Evolutionary conservation across 2,888 invertebrate genomes (phyloP).

Genomic region (Seira sanloemensis): DNA sequence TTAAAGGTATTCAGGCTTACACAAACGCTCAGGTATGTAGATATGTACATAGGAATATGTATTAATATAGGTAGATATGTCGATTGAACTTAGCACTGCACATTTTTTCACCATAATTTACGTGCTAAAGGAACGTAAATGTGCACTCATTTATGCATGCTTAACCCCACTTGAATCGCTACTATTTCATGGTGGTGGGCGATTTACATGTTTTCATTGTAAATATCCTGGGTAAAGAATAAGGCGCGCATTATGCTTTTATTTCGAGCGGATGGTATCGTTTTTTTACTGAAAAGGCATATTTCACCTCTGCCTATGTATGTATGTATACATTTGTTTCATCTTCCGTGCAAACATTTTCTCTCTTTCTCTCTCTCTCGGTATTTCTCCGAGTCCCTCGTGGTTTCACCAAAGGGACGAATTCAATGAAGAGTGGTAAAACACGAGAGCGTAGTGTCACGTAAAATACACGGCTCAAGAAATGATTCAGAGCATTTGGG

Average conservation of each 20-base stretch:
- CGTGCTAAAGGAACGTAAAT: conserved; percentile 15
- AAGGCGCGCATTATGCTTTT: neutral
- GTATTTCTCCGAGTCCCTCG: no score
- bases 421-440: neutral
- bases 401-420: neutral
- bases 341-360: neutral
- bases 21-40: no score
- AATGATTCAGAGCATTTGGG: neutral
- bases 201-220: neutral
- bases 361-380: neutral
- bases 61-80: no score
- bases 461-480: neutral
- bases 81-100: conserved; percentile 8
- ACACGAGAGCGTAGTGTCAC: neutral
- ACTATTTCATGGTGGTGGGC: neutral
- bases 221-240: neutral
- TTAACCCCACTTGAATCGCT: conserved; percentile 2
- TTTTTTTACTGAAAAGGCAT: neutral
- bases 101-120: conserved; percentile 24
- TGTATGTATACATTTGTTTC: neutral
- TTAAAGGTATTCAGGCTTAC: no score
- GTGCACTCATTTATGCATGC: neutral
- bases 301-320: neutral
- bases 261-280: neutral
- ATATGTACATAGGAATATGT: no score